Evolutionary conservation across 2,797 vertebrate species (phyloP).

Genomic region (Falco naumanni): DNA sequence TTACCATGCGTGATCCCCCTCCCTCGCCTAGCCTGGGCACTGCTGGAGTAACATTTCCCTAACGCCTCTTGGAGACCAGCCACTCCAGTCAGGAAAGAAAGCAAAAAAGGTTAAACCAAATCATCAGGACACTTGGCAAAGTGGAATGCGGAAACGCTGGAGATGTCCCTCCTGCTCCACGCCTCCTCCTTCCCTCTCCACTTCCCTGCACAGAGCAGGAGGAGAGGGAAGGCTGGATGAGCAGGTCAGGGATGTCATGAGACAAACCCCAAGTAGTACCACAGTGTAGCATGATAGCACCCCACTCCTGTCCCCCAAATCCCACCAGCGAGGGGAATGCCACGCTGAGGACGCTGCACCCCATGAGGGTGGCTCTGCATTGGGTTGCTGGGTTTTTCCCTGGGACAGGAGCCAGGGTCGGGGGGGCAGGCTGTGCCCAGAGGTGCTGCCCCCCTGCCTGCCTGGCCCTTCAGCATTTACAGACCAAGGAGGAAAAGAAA

Average conservation of each 20-base stretch:
- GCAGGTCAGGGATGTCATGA: background rate
- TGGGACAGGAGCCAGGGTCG: background rate
- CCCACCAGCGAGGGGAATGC: accelerated
- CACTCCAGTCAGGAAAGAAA: background rate
- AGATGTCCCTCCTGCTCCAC: background rate
- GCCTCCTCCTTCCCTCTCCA: background rate
- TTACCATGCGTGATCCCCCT: background rate
- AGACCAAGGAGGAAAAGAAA: background rate
- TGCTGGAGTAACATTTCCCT: background rate
- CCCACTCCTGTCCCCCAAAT: background rate
- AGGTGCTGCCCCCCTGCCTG: background rate
- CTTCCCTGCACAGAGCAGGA: background rate
- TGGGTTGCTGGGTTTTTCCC: background rate
- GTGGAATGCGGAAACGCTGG: background rate
- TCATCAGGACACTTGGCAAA: background rate
- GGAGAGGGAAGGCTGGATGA: background rate
- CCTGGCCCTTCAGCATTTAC: background rate
- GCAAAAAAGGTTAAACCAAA: background rate
- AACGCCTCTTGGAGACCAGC: background rate
- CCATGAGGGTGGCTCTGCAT: background rate
- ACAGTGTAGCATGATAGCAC: background rate
- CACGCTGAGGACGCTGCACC: accelerated
- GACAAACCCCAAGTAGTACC: background rate
- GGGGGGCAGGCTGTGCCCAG: background rate
- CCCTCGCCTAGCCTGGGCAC: background rate